Evolutionary conservation across 2,113 vertebrate species (phyloP), one percentile per base, ranked within the genome.

Genomic region (Anoplopoma fimbria): DNA sequence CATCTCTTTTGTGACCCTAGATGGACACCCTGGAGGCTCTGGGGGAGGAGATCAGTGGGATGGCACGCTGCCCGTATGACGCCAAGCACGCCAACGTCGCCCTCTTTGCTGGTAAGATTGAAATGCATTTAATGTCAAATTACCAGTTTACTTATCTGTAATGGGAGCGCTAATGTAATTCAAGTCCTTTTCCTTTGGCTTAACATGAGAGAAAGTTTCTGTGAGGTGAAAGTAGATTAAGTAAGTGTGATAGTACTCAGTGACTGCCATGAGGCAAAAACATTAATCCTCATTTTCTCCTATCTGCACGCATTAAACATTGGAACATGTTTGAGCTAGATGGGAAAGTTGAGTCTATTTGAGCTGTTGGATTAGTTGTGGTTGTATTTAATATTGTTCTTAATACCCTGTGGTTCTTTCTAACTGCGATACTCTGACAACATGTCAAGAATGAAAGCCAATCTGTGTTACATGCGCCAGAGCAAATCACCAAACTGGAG

Each of bases 61-160:
- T 99, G 98, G 98, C 98, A 34, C 97, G 98, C 58, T 99, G 98
- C 91, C 98, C 98, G 0, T 99, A 99, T 9, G 98, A 99, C 77
- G 97, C 98, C 93, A 99, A 99, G 89, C 98, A 99, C 65, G 97
- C 97, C 92, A 99, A 99, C 0, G 95, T 99, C 4, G 98, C 98
- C 0, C 94, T 99, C 82, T 99, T 99, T 40, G 98, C 98, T 91
- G 97, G 98, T 99, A 96, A 96, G 92, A 51, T 31, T 7, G 53
- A 21, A 82, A 77, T 49, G 33, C 23, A 64, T 69, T 3, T 1
- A 8, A 25, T 8, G 13, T 64, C n/a, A 8, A 23, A 29, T 42
- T n/a, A 49, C 38, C 31, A 21, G 4, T 61, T 14, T 21, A 38
- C 34, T 47, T 17, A 10, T 60, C 53, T 42, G n/a, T 23, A 23